Evolutionary conservation across 2,113 vertebrate species (phyloP), one percentile per base, ranked within the genome.

Genomic region (Phaethornis superciliosus): DNA sequence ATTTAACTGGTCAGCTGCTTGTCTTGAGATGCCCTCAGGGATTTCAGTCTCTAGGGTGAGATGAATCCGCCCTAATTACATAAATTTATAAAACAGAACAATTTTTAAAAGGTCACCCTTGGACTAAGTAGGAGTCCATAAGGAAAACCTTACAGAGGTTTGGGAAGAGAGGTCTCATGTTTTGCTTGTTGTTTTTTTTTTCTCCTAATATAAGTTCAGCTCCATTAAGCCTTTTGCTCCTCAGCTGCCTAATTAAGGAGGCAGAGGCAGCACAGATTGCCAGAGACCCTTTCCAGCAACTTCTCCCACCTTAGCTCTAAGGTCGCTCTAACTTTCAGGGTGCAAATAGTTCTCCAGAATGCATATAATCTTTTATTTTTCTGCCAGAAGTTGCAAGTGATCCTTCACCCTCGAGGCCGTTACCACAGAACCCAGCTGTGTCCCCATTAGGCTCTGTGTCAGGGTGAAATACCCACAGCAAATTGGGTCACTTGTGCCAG

Each of bases 361-460:
- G 4, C 2, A 9, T 80, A 4, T 24, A 76, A 67, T 18, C 19
- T 54, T 55, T 24, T 27, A 42, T 42, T 32, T 2, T 72, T 15
- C 32, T 22, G 49, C 10, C 3, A 77, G 42, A 80, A 68, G 7
- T 5, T 55, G 26, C 16, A 37, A 20, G 79, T 58, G 40, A 32
- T 20, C 51, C 30, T 62, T 17, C 33, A 32, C 21, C 10, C 10
- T 56, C 15, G 28, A 15, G 52, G 52, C 28, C 15, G 17, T 28
- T 54, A 30, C 14, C 52, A 54, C 15, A 54, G 52, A 27, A 47
- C 42, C 30, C 54, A 23, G 46, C 46, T 28, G 30, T 28, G 46
- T 21, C 28, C 18, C 55, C 9, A 0, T 7, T 10, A 4, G n/a
- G 22, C 3, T 77, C 20, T 10, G 13, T 10, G 30, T 32, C 20